Conservation (phyloP, 1,140 invertebrate genomes). For the Cherax destructor region DNA sequence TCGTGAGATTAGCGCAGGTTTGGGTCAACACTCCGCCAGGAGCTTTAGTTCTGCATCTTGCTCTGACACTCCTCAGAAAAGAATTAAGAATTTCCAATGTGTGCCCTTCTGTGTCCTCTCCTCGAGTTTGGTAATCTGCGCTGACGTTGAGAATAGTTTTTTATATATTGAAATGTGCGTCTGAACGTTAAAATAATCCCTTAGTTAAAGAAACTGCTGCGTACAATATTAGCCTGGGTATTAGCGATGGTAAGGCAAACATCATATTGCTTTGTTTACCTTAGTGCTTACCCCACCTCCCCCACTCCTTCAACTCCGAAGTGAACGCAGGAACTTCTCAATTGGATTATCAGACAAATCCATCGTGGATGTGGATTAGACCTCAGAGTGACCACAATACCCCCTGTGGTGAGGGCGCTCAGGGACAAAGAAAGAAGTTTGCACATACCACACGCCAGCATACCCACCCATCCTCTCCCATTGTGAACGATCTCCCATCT, state of each 20-base stretch:
- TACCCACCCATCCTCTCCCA: not conserved
- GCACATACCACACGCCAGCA: constrained; percentile 21
- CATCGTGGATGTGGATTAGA: constrained; percentile 12
- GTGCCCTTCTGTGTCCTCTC: too few species aligned
- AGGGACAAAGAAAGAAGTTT: not conserved
- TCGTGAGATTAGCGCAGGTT: not conserved
- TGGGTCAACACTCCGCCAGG: not conserved
- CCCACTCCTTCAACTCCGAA: not conserved
- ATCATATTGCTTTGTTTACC: constrained; percentile 1
- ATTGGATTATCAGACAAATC: constrained; percentile 33
- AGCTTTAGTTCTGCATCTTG: too few species aligned
- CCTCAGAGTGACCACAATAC: constrained; percentile 9
- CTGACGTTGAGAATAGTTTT: too few species aligned
- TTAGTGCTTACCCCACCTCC: not conserved
- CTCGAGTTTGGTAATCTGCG: too few species aligned
- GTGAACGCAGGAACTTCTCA: not conserved
- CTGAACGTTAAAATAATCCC: too few species aligned
- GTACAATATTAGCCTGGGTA: too few species aligned
- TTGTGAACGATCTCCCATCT: not conserved
- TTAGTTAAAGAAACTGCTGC: too few species aligned
- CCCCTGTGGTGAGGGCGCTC: not conserved
- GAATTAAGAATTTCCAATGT: too few species aligned
- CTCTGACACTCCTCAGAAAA: too few species aligned
- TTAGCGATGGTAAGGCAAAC: not conserved
- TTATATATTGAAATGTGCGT: too few species aligned